Percentiles rank a stretch among this genome's conserved stretches.
These are phyloP conservation scores for Drosophila robusta DNA, from an alignment of 2,888 invertebrate genomes.

Conservation along the genomic window DNA sequence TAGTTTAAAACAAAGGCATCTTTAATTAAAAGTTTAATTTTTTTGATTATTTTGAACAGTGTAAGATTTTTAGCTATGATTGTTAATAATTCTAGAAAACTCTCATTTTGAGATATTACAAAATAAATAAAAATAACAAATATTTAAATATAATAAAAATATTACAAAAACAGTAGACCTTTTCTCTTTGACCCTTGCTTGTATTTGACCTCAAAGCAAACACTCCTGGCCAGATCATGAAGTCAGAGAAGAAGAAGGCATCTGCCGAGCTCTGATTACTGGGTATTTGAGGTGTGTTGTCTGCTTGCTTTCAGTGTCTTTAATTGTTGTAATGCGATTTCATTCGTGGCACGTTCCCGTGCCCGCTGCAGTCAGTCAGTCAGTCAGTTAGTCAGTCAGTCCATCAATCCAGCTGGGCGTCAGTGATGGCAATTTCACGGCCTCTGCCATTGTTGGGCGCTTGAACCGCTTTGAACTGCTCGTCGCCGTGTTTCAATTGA, in stretches of 20 bases:
- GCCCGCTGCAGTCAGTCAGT: neutral
- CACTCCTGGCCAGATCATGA: neutral
- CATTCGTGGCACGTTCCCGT: slow-evolving; percentile 4
- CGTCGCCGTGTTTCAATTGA: slow-evolving; percentile 37
- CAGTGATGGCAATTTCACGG: slow-evolving; percentile 42
- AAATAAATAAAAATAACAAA: no score
- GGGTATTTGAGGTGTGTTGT: slow-evolving; percentile 12
- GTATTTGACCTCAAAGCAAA: no score
- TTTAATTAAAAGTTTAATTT: no score
- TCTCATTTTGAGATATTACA: no score
- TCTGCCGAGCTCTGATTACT: neutral
- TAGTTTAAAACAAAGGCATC: no score
- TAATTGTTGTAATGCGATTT: slow-evolving; percentile 70
- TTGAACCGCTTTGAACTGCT: slow-evolving; percentile 35
- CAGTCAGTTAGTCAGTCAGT: slow-evolving; percentile 14
- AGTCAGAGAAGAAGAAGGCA: neutral
- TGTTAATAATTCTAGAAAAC: no score
- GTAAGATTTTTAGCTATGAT: no score
- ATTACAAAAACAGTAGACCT: no score
- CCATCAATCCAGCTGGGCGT: slow-evolving; percentile 28
- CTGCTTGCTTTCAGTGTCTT: slow-evolving; percentile 4
- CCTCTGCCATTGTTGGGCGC: slow-evolving; percentile 31
- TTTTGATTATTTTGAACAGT: no score
- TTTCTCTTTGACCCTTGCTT: no score
- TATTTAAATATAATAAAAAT: no score